Evolutionary conservation across 2,888 invertebrate species (phyloP).

Genomic region (Uropetala carovei): DNA sequence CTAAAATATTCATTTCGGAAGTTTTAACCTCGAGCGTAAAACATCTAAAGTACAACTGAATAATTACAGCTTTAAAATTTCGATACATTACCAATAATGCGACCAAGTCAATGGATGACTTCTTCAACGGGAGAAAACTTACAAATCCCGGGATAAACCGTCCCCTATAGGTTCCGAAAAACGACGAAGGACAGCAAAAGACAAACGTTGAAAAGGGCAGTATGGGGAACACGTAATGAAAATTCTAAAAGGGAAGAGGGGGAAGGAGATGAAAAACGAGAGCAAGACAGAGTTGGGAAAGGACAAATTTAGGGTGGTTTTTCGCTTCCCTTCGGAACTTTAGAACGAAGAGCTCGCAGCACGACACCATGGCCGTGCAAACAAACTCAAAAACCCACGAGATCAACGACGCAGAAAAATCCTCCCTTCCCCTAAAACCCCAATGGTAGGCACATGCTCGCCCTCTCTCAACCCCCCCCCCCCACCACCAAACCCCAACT

Average conservation of each 20-base stretch:
- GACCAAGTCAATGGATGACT: too few relatives aligned
- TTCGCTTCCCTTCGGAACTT: not conserved
- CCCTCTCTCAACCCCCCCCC: not conserved
- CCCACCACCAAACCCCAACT: not conserved
- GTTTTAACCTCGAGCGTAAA: too few relatives aligned
- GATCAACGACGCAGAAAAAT: not conserved
- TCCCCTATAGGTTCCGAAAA: too few relatives aligned
- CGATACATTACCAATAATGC: too few relatives aligned
- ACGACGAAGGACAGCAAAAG: too few relatives aligned
- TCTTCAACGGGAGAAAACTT: too few relatives aligned
- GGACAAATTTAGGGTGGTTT: slow-evolving; percentile 29
- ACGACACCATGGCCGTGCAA: slow-evolving; percentile 35
- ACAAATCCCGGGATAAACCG: too few relatives aligned
- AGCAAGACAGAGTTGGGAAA: not conserved
- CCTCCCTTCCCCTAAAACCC: not conserved
- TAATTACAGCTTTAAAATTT: too few relatives aligned
- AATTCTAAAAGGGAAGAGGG: not conserved
- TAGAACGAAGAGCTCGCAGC: not conserved
- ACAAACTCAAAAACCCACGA: slow-evolving; percentile 51
- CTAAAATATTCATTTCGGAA: too few relatives aligned
- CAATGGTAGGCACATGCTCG: not conserved
- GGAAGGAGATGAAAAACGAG: not conserved
- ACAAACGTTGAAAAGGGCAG: too few relatives aligned
- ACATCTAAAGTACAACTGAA: too few relatives aligned
- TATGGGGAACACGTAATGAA: not conserved